Base-by-base conservation (phyloP, 2,888 invertebrate genomes). In the Hydraecia micacea region DNA sequence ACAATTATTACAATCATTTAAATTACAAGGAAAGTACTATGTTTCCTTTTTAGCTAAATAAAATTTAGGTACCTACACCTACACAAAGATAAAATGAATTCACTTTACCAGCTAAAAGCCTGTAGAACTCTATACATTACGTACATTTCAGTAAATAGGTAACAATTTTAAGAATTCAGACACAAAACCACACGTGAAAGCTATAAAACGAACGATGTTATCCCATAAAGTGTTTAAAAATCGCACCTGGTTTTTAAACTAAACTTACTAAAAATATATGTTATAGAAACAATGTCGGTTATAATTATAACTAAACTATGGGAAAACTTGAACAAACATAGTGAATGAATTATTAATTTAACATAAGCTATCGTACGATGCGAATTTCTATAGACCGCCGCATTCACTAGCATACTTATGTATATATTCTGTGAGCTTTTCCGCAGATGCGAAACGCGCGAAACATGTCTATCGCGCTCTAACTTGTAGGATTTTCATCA, bases 381-480 rank as follows among this genome's bases (percentile, higher is more conserved):
- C 81, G 70, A 87, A 91, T 87, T 88, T 78, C 79, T 82, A 80
- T 86, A 87, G 67, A 84, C 82, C 85, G 77, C 87, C 89, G 92
- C 90, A 92, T 90, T 84, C 85, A 82, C 81, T 80, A 81, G 18
- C 46, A 46, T 73, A 83, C 75, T 65, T 86, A 79, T 32, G 71
- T 84, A 80, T 84, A 80, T 78, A 78, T 80, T 90, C 90, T 90
- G 87, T 88, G 86, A 90, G 93, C 90, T 95, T 94, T 94, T 92
- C 93, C 90, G 86, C 81, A 82, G 75, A 88, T 75, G 83, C 77
- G 87, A 84, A 88, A 86, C 92, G 84, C 86, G 82, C 81, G 85
- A 91, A 91, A 80, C 75, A 46, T 65, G 18, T 4, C 77, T 68
- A 60, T 93, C 95, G 89, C 93, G 79, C 75, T 95, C 91, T 79